Evolutionary conservation across 1,140 invertebrate species (phyloP).

Genomic region (Atta cephalotes): DNA sequence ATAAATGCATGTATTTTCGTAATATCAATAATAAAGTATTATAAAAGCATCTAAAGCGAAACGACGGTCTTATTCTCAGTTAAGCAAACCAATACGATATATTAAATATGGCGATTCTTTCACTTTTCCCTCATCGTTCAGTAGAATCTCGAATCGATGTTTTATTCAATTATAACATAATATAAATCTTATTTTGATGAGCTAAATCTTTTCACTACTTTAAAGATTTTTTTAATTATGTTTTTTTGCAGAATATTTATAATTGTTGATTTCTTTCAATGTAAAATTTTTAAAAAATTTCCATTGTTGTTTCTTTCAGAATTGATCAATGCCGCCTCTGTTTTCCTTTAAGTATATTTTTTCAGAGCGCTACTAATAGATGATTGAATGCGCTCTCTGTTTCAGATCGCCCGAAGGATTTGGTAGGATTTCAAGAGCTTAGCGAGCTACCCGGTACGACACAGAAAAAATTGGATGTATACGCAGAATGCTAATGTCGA

Average conservation of each 20-base stretch:
- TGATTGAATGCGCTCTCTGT: slow-evolving; percentile 32
- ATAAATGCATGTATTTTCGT: slow-evolving; percentile 85
- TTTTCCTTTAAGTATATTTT: not conserved
- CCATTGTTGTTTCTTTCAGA: slow-evolving; percentile 1
- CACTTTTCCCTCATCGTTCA: not conserved
- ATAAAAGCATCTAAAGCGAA: slow-evolving; percentile 63
- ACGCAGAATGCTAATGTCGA: slow-evolving; percentile 55
- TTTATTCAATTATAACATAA: not conserved
- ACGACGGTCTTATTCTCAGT: slow-evolving; percentile 51
- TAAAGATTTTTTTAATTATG: not conserved
- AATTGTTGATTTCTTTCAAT: not conserved
- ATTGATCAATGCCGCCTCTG: not conserved
- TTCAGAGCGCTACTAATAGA: slow-evolving; percentile 10
- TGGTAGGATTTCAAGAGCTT: not conserved
- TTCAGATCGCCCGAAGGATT: slow-evolving; percentile 31
- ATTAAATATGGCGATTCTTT: not conserved
- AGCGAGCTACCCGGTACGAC: slow-evolving; percentile 12
- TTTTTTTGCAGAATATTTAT: not conserved
- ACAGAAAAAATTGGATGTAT: slow-evolving; percentile 3
- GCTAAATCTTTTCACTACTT: not conserved
- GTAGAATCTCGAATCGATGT: not conserved
- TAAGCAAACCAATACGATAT: not conserved
- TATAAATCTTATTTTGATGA: not conserved
- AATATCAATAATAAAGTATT: slow-evolving; percentile 83
- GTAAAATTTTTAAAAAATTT: not conserved